Percentiles rank a stretch among this genome's conserved stretches.
Conservation (phyloP, 1,140 invertebrate species). For the Eueides isabella region DNA sequence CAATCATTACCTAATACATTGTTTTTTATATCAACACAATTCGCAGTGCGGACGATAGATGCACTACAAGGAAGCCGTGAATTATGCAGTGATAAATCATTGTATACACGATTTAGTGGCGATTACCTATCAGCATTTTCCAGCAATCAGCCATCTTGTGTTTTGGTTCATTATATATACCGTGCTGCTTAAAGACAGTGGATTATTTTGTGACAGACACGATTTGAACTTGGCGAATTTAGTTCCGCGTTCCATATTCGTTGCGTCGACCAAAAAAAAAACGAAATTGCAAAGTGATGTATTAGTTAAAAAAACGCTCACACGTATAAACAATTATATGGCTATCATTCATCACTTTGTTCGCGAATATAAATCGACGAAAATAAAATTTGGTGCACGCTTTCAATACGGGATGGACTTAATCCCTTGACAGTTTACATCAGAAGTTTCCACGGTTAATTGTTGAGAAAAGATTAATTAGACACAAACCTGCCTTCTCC, state of each 20-base stretch:
- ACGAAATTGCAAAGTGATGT: not conserved
- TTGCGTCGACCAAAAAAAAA: not conserved
- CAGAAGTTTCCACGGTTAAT: not conserved
- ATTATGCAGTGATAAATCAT: conserved; percentile 10
- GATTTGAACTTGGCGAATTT: not conserved
- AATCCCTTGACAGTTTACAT: conserved; percentile 9
- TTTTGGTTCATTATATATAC: not conserved
- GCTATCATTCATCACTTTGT: conserved; percentile 28
- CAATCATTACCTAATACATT: not conserved
- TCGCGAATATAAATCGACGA: conserved; percentile 25
- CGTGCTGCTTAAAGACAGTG: not conserved
- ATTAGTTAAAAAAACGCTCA: not conserved
- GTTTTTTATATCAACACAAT: conserved; percentile 12
- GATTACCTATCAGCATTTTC: not conserved
- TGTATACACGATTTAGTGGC: not conserved
- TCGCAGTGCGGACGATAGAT: not conserved
- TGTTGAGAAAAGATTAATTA: not conserved
- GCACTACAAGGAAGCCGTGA: conserved; percentile 1
- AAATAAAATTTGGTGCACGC: conserved; percentile 30
- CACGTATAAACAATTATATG: conserved; percentile 15
- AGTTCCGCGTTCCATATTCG: not conserved
- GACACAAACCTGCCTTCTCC: not conserved
- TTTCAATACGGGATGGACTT: not conserved
- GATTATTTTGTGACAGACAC: not conserved
- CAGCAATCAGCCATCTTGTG: not conserved